Base-by-base conservation (phyloP, 2,888 invertebrate genomes). In the Sycophila texana region DNA sequence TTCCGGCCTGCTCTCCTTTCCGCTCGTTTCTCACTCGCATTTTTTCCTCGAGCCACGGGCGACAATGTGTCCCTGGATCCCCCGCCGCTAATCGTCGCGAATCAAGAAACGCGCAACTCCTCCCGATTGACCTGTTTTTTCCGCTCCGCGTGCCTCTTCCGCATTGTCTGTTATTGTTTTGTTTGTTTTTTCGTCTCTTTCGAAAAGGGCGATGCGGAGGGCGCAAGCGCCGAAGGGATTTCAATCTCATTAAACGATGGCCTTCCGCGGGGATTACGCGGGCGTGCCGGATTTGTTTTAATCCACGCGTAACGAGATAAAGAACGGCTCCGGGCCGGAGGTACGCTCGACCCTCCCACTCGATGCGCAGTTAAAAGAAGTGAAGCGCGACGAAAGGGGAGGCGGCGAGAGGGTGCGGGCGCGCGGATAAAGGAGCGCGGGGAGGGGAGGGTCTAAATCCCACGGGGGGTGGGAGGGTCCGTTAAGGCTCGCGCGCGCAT, bases 261-360 rank as follows among this genome's bases (percentile, higher is more conserved):
- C 60, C 67, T 67, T 72, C 20, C 53, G 47, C 60, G 30, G 7
- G 72, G 67, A 77, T 67, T 72, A 77, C 61, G 61, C 53, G 58
- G n/a, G 14, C 57, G 20, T 53, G 20, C 77, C 55, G 58, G 71
- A 77, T 77, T 71, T 51, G 58, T 73, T 66, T 73, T 77, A 73
- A 78, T 74, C 68, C 65, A 49, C 61, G 68, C 63, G 49, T 68
- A 78, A 78, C 68, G 73, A 74, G 74, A 78, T 78, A 73, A 68
- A 78, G 61, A 63, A 70, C 22, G 51, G 22, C 20, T 49, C 57
- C 58, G 65, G 3, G 18, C 10, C 10, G 30, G 5, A 73, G 51
- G 26, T 51, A 10, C 12, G 49, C 55, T 55, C 18, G n/a, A 14
- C 49, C 22, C 39, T 39, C 39, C 39, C 39, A 10, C 39, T 39